A percentile compares a stretch with the other conserved stretches of the same genome.
Conservation (phyloP, 2,888 invertebrate genomes). For the Yponomeuta evonymella region DNA sequence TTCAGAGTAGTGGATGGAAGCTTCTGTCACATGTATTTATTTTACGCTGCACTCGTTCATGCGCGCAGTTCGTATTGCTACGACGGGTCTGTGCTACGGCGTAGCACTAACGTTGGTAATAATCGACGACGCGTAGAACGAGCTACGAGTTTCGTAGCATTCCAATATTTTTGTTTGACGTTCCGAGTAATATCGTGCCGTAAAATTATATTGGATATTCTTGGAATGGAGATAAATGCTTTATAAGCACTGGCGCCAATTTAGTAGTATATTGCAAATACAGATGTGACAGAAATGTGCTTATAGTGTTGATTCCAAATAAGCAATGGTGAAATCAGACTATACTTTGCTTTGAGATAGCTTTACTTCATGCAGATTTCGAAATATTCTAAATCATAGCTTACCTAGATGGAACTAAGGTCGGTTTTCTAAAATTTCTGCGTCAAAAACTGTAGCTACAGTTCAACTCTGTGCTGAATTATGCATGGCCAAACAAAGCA, state of each 20-base stretch:
- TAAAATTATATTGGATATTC: slow-evolving; percentile 1
- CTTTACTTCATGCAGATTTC: too few species aligned
- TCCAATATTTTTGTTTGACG: not conserved
- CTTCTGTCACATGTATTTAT: not conserved
- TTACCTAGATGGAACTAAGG: too few species aligned
- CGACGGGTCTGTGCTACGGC: not conserved
- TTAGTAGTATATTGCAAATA: not conserved
- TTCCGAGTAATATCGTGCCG: not conserved
- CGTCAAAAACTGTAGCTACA: too few species aligned
- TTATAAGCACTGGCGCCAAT: not conserved
- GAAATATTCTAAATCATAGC: too few species aligned
- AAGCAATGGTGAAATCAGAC: too few species aligned
- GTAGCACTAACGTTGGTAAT: not conserved
- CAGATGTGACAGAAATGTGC: too few species aligned
- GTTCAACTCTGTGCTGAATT: too few species aligned
- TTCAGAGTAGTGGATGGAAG: too few species aligned
- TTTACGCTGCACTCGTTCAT: not conserved
- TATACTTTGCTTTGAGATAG: too few species aligned
- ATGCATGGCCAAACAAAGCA: not conserved
- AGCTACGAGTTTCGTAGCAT: slow-evolving; percentile 1
- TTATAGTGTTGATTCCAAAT: too few species aligned
- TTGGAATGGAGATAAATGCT: not conserved
- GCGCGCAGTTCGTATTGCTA: not conserved
- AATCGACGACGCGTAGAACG: slow-evolving; percentile 1
- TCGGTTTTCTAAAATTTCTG: too few species aligned